Evolutionary conservation across 2,113 vertebrate genomes (phyloP).

Genomic region (Nicator chloris): DNA sequence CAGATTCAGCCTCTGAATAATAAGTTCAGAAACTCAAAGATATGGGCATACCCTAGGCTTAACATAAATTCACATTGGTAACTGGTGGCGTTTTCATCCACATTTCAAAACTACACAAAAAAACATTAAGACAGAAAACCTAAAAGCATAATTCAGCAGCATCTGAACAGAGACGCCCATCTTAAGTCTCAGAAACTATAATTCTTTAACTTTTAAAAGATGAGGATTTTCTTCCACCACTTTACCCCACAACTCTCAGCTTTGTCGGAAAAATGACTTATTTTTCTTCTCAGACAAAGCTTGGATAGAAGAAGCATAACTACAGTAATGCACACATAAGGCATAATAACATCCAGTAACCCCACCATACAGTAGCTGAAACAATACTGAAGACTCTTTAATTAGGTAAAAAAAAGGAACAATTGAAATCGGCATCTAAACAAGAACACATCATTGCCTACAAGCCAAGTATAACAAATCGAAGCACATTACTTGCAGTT

Average conservation of each 20-base stretch:
- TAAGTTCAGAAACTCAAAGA: background rate
- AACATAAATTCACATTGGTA: background rate
- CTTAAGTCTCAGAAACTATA: background rate
- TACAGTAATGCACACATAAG: background rate
- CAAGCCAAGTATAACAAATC: background rate
- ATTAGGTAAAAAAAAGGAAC: background rate
- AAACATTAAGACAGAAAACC: background rate
- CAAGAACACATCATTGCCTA: background rate
- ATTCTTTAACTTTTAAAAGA: background rate
- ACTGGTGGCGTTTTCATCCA: background rate
- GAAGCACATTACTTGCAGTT: background rate
- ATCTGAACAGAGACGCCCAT: background rate
- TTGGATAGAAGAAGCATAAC: background rate
- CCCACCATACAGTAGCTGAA: background rate
- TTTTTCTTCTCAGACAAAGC: background rate
- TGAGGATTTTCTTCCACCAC: background rate
- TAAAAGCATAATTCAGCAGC: background rate
- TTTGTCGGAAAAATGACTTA: background rate
- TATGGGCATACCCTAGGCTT: background rate
- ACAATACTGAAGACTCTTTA: background rate
- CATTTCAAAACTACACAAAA: background rate
- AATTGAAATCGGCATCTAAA: background rate
- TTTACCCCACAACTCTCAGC: background rate
- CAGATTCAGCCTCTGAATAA: background rate
- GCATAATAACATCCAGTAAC: background rate